Evolutionary conservation across 1,140 invertebrate species (phyloP).

Genomic region (Ceratosolen solmsi): DNA sequence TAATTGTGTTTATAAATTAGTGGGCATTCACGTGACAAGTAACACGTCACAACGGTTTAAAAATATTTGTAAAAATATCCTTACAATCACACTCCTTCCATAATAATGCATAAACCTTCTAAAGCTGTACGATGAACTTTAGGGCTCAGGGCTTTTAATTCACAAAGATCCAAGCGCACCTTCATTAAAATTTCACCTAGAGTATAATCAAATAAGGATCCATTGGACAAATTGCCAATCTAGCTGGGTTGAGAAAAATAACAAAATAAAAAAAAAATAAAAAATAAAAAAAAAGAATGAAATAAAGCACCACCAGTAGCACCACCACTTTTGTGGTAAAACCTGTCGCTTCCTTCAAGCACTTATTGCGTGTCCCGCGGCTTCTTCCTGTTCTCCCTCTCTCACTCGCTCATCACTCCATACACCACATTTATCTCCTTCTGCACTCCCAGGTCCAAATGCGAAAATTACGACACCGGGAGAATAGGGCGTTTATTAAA

Average conservation of each 20-base stretch:
- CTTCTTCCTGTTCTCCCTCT: not conserved
- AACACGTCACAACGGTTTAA: too few relatives aligned
- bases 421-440: not conserved
- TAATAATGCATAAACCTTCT: too few relatives aligned
- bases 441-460: not conserved
- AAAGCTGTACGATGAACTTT: too few relatives aligned
- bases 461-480: not conserved
- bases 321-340: not conserved
- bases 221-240: too few relatives aligned
- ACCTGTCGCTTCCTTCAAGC: not conserved
- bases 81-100: too few relatives aligned
- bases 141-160: not conserved
- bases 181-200: not conserved
- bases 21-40: too few relatives aligned
- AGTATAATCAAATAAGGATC: not conserved
- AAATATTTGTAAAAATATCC: too few relatives aligned
- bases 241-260: not conserved
- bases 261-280: not conserved
- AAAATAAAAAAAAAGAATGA: not conserved
- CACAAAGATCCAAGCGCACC: not conserved
- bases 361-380: constrained; percentile 6
- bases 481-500: constrained; percentile 32
- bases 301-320: not conserved
- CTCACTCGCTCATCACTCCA: not conserved
- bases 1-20: too few relatives aligned